phyloP scores from a whole-genome alignment of 2,888 invertebrate species.

The Seira ritae region DNA sequence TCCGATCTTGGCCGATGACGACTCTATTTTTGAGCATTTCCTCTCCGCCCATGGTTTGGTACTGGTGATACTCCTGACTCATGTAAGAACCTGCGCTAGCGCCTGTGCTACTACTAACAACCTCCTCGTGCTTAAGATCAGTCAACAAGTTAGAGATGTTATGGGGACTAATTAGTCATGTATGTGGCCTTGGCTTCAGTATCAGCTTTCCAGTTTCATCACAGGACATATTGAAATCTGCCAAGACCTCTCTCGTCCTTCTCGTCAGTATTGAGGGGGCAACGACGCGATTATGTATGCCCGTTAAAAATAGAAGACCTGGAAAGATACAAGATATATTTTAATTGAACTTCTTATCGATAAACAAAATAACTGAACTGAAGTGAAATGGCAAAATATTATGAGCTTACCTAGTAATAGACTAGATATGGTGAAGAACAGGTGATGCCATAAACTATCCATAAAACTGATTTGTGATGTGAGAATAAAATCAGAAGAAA shows the following conservation, averaged over 20 bases:
- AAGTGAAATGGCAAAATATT: too few species aligned
- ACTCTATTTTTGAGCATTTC: too few species aligned
- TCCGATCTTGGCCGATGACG: too few species aligned
- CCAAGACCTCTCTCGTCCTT: conserved; percentile 90
- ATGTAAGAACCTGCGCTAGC: too few species aligned
- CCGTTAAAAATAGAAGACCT: conserved; percentile 92
- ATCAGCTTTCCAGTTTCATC: conserved; percentile 98
- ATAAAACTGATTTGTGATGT: conserved; percentile 93
- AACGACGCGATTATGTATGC: conserved; percentile 96
- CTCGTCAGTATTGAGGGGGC: conserved; percentile 97
- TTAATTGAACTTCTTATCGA: conserved; percentile 1
- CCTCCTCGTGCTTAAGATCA: background rate
- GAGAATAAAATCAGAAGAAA: too few species aligned
- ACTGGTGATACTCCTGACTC: too few species aligned
- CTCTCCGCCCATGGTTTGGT: too few species aligned
- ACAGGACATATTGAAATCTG: conserved; percentile 98
- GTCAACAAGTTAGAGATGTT: conserved; percentile 28
- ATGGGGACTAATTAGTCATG: conserved; percentile 56
- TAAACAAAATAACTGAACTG: background rate
- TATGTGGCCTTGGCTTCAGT: conserved; percentile 87
- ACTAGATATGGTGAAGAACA: conserved; percentile 94
- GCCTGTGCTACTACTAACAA: too few species aligned
- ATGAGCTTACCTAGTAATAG: conserved; percentile 86
- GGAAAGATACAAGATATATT: conserved; percentile 75
- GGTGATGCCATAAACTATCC: conserved; percentile 95